Base-by-base conservation (phyloP, 2,888 invertebrate genomes). In the Microchrysa polita region DNA sequence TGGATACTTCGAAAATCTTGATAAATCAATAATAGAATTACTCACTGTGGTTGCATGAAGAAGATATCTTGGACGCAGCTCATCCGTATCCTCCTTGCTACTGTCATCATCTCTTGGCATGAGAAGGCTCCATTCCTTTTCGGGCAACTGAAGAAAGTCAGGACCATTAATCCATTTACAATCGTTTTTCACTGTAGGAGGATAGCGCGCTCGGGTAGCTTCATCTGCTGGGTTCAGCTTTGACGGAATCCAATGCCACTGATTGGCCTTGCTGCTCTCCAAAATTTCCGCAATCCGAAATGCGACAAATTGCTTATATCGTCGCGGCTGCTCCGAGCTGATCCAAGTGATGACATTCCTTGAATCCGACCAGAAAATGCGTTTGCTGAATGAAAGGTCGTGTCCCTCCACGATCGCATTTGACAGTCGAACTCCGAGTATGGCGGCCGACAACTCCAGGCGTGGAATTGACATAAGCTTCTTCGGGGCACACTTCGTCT, bases 361-460 rank as follows among this genome's bases (percentile, higher is more conserved):
- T 5, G 20, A 20, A 22, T 60, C 60, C 5, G 60, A 60, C 60
- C 18, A 60, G 7, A 60, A 20, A 10, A 63, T 22, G 12, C 20
- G 18, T 57, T 57, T 18, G 22, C 20, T 23, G 27, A 74, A 40
- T 2, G 18, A 52, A 2, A 74, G n/a, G 5, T 61, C 53, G n/a
- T 76, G 67, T 12, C 71, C 44, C 1, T 27, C 23, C 12, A 72
- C 4, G 44, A 44, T 5, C 73, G 40, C 20, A 34, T 71, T 34
- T 2, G 9, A 22, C 27, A 76, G n/a, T 5, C 76, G 77, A 10
- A 44, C 22, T 14, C 74, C 75, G 7, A 76, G 52, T 10, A 76
- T 65, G n/a, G 77, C 76, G 2, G 76, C 77, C 67, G 74, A 75
- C n/a, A 76, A 27, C 52, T 72, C 74, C 0, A 76, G 67, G 2